Percentiles rank a stretch among this genome's conserved stretches.
Evolutionary conservation across 2,113 vertebrate species (phyloP).

Genomic region (Cinclus cinclus): DNA sequence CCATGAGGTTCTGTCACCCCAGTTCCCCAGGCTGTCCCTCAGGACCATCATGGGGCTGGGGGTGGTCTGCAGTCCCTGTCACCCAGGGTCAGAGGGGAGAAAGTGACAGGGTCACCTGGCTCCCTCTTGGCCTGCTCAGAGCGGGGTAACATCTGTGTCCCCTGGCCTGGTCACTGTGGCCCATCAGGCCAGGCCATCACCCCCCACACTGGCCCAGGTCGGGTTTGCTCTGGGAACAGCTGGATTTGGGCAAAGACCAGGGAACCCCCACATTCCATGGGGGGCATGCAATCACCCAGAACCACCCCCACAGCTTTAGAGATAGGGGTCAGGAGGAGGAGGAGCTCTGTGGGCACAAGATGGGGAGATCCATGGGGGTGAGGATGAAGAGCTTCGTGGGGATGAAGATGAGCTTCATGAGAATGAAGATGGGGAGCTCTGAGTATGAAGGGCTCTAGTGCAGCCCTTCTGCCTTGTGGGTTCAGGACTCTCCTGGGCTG

Average conservation of each 20-base stretch:
- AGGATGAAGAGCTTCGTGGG: background rate
- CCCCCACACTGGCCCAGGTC: fast-evolving
- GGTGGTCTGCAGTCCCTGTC: background rate
- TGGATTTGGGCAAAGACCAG: background rate
- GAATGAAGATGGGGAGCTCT: background rate
- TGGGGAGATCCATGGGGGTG: background rate
- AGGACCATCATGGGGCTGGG: background rate
- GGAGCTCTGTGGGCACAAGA: background rate
- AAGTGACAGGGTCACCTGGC: background rate
- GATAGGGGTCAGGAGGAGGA: background rate
- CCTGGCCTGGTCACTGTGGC: background rate
- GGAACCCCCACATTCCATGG: fast-evolving
- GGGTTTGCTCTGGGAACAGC: background rate
- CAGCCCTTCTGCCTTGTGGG: background rate
- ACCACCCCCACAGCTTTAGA: background rate
- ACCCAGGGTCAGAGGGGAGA: too few species aligned
- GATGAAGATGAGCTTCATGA: background rate
- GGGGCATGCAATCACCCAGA: background rate
- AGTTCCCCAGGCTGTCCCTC: fast-evolving
- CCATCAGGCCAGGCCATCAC: fast-evolving
- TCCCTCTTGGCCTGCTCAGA: background rate
- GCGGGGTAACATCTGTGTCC: background rate
- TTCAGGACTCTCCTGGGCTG: background rate
- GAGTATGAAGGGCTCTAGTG: background rate
- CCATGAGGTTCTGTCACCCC: fast-evolving